A percentile compares a stretch with the other conserved stretches of the same genome.
Conservation (phyloP, 2,888 invertebrate genomes). For the Caenorhabditis sp. region DNA sequence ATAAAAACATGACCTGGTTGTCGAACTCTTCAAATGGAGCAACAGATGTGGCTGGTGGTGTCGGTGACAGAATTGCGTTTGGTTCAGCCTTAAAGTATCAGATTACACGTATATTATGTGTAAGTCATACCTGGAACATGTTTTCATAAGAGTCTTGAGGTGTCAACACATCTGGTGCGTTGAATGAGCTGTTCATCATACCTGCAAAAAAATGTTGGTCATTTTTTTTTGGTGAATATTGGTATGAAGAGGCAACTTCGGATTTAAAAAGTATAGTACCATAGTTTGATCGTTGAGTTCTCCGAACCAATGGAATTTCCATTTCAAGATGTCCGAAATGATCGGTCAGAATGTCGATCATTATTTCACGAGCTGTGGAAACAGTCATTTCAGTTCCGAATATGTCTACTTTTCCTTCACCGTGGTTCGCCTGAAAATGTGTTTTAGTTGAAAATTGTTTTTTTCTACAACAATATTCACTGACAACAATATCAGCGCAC, state of each 20-base stretch:
- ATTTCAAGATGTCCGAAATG: conserved; percentile 29
- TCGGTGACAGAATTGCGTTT: conserved; percentile 37
- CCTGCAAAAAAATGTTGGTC: neutral
- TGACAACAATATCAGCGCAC: conserved; percentile 28
- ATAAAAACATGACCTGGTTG: neutral
- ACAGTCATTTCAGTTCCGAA: conserved; percentile 27
- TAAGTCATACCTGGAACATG: neutral
- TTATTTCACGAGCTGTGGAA: conserved; percentile 16
- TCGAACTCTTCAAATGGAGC: conserved; percentile 6
- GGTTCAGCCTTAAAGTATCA: conserved; percentile 12
- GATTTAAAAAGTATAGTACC: neutral
- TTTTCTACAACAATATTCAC: conserved; percentile 2
- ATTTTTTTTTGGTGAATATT: neutral
- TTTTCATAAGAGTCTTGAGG: conserved; percentile 5
- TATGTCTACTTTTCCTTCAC: conserved; percentile 21
- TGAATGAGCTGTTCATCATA: neutral
- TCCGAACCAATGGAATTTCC: conserved; percentile 11
- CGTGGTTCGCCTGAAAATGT: conserved; percentile 25
- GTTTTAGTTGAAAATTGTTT: no score
- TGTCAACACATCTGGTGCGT: neutral
- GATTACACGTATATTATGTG: neutral
- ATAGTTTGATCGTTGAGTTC: conserved; percentile 4
- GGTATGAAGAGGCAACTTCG: neutral
- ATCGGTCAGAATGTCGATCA: conserved; percentile 25
- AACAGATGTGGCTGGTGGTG: conserved; percentile 5